A percentile compares a stretch with the other conserved stretches of the same genome.
These are phyloP conservation scores for Rhinogobio ventralis DNA, from an alignment of 2,797 vertebrate species.

Conservation along the genomic window DNA sequence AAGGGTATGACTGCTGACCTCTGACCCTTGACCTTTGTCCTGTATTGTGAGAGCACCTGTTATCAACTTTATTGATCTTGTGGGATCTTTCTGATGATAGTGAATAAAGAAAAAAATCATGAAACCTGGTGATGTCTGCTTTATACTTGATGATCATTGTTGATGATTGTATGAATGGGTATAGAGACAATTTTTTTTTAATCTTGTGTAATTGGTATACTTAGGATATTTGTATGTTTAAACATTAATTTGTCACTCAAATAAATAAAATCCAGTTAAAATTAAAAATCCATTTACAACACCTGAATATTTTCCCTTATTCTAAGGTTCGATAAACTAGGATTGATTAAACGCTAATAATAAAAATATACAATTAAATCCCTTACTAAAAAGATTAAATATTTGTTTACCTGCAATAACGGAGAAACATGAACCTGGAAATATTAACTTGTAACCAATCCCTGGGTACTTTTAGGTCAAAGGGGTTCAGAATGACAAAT, in stretches of 20 bases:
- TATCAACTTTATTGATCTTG: slow-evolving; percentile 79
- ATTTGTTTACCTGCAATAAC: background rate
- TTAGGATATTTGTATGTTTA: background rate
- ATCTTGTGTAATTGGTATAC: no score
- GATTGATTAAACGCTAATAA: background rate
- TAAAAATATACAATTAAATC: background rate
- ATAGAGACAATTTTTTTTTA: no score
- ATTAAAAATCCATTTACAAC: no score
- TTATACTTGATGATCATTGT: background rate
- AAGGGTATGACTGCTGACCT: slow-evolving; percentile 49
- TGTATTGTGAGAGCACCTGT: slow-evolving; percentile 82
- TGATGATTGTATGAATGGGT: background rate
- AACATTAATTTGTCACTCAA: background rate
- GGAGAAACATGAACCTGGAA: background rate
- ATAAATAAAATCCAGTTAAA: background rate
- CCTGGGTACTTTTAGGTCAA: background rate
- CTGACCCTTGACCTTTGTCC: slow-evolving; percentile 77
- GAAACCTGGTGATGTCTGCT: background rate
- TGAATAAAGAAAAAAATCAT: slow-evolving; percentile 74
- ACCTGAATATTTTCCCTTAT: background rate
- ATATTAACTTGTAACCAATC: background rate
- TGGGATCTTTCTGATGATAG: slow-evolving; percentile 80
- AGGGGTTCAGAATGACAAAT: background rate
- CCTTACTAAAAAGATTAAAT: background rate
- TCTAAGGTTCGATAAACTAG: background rate